Evolutionary conservation across 2,797 vertebrate species (phyloP).

Genomic region (Octomys mimax): DNA sequence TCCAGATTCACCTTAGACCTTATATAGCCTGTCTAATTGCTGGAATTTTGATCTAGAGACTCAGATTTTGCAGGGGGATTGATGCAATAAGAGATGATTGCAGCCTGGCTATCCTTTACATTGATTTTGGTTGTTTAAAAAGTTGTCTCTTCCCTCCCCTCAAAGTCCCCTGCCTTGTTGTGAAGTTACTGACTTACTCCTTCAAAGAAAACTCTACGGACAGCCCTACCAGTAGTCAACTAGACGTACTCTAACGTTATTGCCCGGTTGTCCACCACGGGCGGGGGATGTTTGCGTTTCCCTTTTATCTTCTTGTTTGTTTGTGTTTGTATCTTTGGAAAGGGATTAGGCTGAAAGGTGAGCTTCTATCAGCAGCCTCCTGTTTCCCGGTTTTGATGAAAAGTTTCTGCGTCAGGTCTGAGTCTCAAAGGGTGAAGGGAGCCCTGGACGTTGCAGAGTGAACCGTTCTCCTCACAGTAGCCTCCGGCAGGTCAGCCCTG

Average conservation of each 20-base stretch:
- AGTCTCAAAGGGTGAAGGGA: background rate
- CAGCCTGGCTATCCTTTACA: background rate
- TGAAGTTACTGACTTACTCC: background rate
- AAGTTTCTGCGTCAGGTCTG: slow-evolving; percentile 79
- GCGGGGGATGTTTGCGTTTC: background rate
- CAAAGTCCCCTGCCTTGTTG: no score
- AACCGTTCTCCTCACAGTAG: background rate
- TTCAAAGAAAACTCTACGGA: slow-evolving; percentile 37
- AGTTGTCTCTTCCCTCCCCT: background rate
- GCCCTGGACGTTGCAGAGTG: background rate
- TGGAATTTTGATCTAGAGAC: background rate
- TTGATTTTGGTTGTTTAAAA: background rate
- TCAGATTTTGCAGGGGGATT: background rate
- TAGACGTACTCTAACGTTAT: background rate
- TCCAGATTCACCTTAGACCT: background rate
- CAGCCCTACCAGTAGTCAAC: background rate
- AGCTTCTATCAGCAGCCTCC: background rate
- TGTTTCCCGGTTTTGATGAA: slow-evolving; percentile 24
- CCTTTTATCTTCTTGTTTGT: background rate
- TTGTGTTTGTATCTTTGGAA: background rate
- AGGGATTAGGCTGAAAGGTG: slow-evolving; percentile 8
- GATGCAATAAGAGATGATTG: background rate
- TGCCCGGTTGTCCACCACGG: background rate
- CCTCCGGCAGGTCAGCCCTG: slow-evolving; percentile 3
- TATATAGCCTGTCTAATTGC: background rate